Percentiles rank a stretch among this genome's conserved stretches.
phyloP scores from a whole-genome alignment of 2,888 invertebrate species.

The Tetranychus truncatus region DNA sequence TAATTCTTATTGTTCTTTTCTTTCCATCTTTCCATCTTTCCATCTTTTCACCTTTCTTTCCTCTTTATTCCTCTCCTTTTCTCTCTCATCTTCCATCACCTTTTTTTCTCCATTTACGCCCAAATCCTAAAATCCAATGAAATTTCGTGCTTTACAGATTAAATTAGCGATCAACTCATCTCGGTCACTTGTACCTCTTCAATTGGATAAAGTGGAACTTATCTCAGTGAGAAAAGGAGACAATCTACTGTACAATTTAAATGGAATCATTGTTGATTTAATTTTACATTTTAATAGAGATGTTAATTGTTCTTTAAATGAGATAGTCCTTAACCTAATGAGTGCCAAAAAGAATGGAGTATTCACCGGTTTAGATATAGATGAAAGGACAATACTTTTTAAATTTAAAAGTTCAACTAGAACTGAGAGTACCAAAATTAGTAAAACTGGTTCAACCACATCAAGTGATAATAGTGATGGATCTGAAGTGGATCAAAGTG shows the following conservation, averaged over 20 bases:
- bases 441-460: neutral
- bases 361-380: slow-evolving; percentile 1
- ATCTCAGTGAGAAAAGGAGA: slow-evolving; percentile 7
- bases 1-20: slow-evolving; percentile 4
- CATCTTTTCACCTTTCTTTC: neutral
- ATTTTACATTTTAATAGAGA: slow-evolving; percentile 9
- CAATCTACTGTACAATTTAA: slow-evolving; percentile 6
- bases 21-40: neutral
- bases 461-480: neutral
- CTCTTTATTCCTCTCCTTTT: neutral
- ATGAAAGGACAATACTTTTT: neutral
- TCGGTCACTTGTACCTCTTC: neutral
- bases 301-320: slow-evolving; percentile 1
- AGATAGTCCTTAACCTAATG: neutral
- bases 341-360: slow-evolving; percentile 7
- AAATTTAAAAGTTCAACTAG: neutral
- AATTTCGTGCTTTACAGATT: neutral
- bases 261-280: slow-evolving; percentile 12
- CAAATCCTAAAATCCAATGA: neutral
- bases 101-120: neutral
- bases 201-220: slow-evolving; percentile 10
- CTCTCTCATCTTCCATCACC: neutral
- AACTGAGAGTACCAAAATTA: neutral
- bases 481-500: neutral
- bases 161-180: neutral